These are phyloP conservation scores for Nasonia giraulti DNA, from an alignment of 1,140 invertebrate genomes.

Conservation along the genomic window DNA sequence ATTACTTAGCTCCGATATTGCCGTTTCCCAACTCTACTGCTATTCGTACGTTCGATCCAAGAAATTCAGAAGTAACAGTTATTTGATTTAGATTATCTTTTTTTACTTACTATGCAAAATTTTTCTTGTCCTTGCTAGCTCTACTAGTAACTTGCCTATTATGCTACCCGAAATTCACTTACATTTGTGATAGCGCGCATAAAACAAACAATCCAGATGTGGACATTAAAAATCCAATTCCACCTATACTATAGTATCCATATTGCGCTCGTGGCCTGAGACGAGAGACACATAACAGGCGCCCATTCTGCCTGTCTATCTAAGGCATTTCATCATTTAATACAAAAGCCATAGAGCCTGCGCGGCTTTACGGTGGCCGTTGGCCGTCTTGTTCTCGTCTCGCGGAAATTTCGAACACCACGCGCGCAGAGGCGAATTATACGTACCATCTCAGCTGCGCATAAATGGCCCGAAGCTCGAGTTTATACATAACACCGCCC, in stretches of 20 bases:
- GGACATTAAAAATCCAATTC: constrained; percentile 34
- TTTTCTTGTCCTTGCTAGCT: no score
- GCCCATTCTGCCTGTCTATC: background rate
- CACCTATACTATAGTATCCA: background rate
- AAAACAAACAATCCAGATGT: no score
- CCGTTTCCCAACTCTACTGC: background rate
- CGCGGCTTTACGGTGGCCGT: constrained; percentile 11
- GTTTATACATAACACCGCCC: constrained; percentile 42
- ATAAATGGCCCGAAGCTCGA: background rate
- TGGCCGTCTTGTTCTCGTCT: constrained; percentile 10
- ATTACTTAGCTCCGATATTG: constrained; percentile 10
- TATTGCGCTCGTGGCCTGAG: background rate
- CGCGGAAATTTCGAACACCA: constrained; percentile 39
- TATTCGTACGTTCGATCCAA: background rate
- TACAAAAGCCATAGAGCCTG: constrained; percentile 39
- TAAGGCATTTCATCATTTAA: constrained; percentile 45
- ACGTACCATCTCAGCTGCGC: background rate
- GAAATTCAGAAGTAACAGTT: background rate
- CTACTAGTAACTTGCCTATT: no score
- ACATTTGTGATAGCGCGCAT: no score
- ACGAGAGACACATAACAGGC: background rate
- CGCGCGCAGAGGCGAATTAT: background rate
- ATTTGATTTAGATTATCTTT: no score
- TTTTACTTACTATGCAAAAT: no score
- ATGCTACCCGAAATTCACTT: no score